Base-by-base conservation (phyloP, 2,113 vertebrate genomes). In the Microcebus lehilahytsara region DNA sequence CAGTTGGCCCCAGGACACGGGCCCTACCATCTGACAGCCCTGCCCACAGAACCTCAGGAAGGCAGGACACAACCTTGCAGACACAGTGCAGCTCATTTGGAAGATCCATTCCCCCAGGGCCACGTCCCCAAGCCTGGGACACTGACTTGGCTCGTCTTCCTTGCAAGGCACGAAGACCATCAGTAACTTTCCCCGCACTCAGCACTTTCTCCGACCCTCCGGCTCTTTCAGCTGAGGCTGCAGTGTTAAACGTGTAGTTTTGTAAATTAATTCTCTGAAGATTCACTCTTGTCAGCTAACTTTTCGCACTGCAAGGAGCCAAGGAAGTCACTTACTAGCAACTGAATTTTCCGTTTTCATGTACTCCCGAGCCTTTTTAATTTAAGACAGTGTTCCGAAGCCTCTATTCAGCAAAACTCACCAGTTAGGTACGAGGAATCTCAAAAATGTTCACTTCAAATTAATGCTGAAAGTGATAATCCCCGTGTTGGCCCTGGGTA, bases 231-330 rank as follows among this genome's bases (percentile, higher is more conserved):
- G 96, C 96, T 97, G 98, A 81, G 77, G 93, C 71, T 90, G 94
- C 93, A 32, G 3, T 94, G n/a, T 46, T 94, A 96, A 83, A 69
- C 7, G 78, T 0, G 0, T 42, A 77, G 10, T 56, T 98, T 95
- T 85, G 85, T 84, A 97, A 98, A 97, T 88, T 96, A 95, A 93
- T 93, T 96, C 96, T 69, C 95, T 79, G 78, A 98, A 97, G 84
- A 92, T 42, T 89, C 85, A 91, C 93, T 67, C 81, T 95, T 90
- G 78, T 96, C 97, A 96, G 84, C 88, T 96, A 97, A 96, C 81
- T 60, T 6, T 4, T 19, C 75, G 88, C 81, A n/a, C 89, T 90
- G 93, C 66, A n/a, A 56, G 64, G 92, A 90, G 94, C 80, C 86
- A 75, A 95, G 77, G 64, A 93, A 60, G 9, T 16, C 85, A 49